phyloP scores from a whole-genome alignment of 2,888 invertebrate genomes.

The Frankliniella fusca region DNA sequence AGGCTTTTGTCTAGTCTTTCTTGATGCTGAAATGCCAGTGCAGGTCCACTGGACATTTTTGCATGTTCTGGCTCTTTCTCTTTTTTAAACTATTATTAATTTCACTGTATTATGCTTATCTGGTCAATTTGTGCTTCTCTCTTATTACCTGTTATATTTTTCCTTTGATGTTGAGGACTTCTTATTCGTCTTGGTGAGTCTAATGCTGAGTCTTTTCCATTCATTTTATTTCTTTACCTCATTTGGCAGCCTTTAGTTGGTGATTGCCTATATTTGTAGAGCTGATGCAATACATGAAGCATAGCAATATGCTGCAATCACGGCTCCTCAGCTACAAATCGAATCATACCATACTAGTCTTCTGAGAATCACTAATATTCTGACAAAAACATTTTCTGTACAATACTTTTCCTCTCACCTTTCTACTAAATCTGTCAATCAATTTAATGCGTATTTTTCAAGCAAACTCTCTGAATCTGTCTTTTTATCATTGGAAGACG shows the following conservation, averaged over 20 bases:
- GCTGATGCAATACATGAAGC: too few relatives aligned
- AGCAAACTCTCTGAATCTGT: background rate
- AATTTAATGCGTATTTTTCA: background rate
- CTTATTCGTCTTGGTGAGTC: too few relatives aligned
- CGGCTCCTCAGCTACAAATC: too few relatives aligned
- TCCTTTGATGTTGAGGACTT: too few relatives aligned
- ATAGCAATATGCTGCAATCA: too few relatives aligned
- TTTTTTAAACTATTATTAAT: background rate
- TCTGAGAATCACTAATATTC: background rate
- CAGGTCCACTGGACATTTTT: background rate
- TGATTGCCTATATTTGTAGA: too few relatives aligned
- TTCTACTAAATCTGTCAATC: background rate
- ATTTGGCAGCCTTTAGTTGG: too few relatives aligned
- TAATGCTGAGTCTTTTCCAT: too few relatives aligned
- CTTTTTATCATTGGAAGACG: background rate
- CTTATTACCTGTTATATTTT: background rate
- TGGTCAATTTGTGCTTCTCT: background rate
- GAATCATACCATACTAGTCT: background rate
- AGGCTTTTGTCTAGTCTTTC: conserved; percentile 22
- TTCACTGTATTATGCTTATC: conserved; percentile 8
- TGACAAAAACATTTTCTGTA: background rate
- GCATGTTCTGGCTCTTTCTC: background rate
- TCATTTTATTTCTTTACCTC: too few relatives aligned
- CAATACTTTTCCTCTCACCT: background rate
- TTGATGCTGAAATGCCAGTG: conserved; percentile 9